Percentiles rank a stretch among this genome's conserved stretches.
Conservation (phyloP, 2,888 invertebrate genomes). For the Chirona hameri region DNA sequence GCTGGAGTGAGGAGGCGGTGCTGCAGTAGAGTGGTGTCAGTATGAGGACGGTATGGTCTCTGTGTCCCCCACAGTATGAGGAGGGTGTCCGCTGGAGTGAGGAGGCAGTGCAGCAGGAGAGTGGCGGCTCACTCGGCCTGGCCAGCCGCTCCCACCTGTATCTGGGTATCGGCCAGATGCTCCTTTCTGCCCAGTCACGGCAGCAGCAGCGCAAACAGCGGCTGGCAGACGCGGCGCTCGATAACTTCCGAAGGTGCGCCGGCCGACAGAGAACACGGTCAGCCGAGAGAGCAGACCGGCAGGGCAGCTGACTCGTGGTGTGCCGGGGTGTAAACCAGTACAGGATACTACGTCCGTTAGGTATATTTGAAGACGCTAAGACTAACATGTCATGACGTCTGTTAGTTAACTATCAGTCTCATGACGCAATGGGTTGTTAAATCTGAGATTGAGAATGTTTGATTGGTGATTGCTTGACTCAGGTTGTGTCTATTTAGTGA, state of each 20-base stretch:
- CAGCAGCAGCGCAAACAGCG: constrained; percentile 49
- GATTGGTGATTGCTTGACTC: too few relatives aligned
- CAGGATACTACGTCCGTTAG: too few relatives aligned
- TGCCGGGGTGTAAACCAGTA: too few relatives aligned
- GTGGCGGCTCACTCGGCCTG: constrained; percentile 51
- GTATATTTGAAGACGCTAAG: too few relatives aligned
- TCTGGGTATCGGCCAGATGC: constrained; percentile 81
- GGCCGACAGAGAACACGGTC: too few relatives aligned
- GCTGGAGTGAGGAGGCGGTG: constrained; percentile 67
- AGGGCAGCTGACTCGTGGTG: too few relatives aligned
- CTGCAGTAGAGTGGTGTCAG: constrained; percentile 45
- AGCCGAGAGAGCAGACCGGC: too few relatives aligned
- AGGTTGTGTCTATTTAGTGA: too few relatives aligned
- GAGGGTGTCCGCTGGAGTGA: constrained; percentile 64
- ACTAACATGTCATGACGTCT: too few relatives aligned
- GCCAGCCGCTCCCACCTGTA: constrained; percentile 75
- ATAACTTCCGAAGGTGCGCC: neutral
- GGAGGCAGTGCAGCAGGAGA: constrained; percentile 55
- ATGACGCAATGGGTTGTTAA: too few relatives aligned
- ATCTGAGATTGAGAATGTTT: too few relatives aligned
- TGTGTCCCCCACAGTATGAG: neutral
- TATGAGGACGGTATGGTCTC: neutral
- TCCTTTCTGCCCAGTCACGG: constrained; percentile 62
- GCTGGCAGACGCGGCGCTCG: constrained; percentile 8
- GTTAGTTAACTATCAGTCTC: too few relatives aligned